Evolutionary conservation across 2,888 invertebrate species (phyloP).

Genomic region (Seira musarum): DNA sequence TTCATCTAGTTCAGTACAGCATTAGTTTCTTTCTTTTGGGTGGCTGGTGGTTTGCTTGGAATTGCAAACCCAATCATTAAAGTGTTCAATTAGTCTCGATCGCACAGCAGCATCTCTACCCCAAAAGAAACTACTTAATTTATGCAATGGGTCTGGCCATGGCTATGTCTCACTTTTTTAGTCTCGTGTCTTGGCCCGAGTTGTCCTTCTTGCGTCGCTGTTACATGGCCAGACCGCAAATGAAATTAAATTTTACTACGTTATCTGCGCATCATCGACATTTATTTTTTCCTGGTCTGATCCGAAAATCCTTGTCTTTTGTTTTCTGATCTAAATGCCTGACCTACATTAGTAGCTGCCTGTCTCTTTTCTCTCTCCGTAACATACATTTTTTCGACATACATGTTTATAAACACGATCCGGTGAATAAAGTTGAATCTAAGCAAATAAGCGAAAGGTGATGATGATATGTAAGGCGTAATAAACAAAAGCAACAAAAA

Average conservation of each 20-base stretch:
- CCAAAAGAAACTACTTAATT: no score
- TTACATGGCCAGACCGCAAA: neutral
- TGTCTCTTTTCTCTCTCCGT: conserved; percentile 54
- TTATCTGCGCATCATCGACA: neutral
- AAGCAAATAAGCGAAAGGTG: conserved; percentile 17
- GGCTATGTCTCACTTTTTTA: neutral
- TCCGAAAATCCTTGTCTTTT: conserved; percentile 32
- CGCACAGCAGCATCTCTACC: no score
- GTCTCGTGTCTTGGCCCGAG: conserved; percentile 13
- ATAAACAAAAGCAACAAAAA: conserved; percentile 2
- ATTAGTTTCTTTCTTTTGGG: neutral
- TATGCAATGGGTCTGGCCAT: neutral
- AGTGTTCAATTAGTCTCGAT: no score
- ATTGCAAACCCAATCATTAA: neutral
- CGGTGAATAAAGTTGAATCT: neutral
- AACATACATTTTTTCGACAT: conserved; percentile 51
- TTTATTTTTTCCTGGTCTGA: conserved; percentile 3
- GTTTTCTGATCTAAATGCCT: conserved; percentile 59
- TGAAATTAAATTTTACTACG: neutral
- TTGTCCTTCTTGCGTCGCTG: neutral
- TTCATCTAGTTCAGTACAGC: neutral
- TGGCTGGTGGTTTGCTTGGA: neutral
- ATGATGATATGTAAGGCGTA: conserved; percentile 9
- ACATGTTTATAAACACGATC: conserved; percentile 15
- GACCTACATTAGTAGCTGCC: conserved; percentile 60